These are phyloP conservation scores for Sturnira hondurensis DNA, from an alignment of 2,113 vertebrate genomes.

Conservation along the genomic window DNA sequence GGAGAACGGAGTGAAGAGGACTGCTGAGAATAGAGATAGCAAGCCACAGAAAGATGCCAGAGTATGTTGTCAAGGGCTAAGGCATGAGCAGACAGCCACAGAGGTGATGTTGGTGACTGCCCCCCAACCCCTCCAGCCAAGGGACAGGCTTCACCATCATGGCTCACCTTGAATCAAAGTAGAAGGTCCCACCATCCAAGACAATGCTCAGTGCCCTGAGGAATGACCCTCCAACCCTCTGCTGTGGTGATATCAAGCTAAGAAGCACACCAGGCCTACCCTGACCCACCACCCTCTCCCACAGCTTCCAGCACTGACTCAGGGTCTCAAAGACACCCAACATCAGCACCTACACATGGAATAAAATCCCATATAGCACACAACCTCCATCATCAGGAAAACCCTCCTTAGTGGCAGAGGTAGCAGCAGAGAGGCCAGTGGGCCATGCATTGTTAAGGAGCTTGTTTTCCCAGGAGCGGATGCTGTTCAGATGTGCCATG, in stretches of 20 bases:
- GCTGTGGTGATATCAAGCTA: neutral
- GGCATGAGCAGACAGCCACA: neutral
- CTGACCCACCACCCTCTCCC: neutral
- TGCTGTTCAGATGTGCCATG: conserved; percentile 53
- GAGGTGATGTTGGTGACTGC: neutral
- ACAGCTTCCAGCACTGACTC: neutral
- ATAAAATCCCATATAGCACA: neutral
- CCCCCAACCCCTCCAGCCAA: neutral
- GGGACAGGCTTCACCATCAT: neutral
- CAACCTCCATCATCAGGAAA: neutral
- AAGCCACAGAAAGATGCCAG: neutral
- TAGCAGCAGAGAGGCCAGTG: neutral
- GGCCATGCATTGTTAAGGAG: neutral
- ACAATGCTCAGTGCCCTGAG: neutral
- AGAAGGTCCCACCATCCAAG: neutral
- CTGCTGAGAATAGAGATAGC: neutral
- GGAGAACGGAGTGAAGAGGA: neutral
- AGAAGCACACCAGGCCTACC: neutral
- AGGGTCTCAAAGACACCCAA: neutral
- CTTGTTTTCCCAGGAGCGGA: conserved; percentile 60
- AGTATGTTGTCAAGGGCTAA: neutral
- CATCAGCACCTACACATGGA: neutral
- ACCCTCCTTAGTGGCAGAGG: neutral
- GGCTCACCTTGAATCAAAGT: neutral
- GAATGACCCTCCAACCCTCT: neutral